These are phyloP conservation scores for Drosophila sechellia DNA, from an alignment of 1,140 invertebrate species.

Conservation along the genomic window DNA sequence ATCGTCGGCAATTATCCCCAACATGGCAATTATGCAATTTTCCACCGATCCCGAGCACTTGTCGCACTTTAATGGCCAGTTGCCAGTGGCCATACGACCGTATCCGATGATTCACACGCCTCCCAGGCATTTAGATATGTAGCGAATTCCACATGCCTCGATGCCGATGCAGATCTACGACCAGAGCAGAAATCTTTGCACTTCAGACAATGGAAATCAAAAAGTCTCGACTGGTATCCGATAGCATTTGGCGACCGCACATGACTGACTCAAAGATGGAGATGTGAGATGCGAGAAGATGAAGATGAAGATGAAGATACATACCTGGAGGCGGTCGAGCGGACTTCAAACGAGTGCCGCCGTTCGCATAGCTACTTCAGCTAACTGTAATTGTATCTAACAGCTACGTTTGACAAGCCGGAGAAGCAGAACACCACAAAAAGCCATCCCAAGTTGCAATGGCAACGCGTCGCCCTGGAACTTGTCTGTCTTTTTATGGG, in stretches of 20 bases:
- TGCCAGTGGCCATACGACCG: conserved; percentile 20
- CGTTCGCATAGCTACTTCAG: conserved; percentile 25
- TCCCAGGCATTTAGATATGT: conserved; percentile 23
- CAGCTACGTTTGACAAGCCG: conserved; percentile 71
- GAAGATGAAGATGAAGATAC: conserved; percentile 61
- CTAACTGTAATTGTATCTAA: conserved; percentile 82
- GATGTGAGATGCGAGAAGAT: conserved; percentile 44
- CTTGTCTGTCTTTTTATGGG: conserved; percentile 78
- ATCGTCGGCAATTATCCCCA: conserved; percentile 42
- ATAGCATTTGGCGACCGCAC: conserved; percentile 54
- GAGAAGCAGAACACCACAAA: conserved; percentile 4
- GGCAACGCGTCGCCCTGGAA: conserved; percentile 75
- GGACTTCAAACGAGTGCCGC: conserved; percentile 51
- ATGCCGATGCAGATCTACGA: conserved; percentile 41
- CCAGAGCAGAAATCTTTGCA: conserved; percentile 29
- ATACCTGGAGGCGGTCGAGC: conserved; percentile 62
- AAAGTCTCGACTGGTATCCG: conserved; percentile 45
- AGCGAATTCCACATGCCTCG: conserved; percentile 26
- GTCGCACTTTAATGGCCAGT: conserved; percentile 64
- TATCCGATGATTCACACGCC: conserved; percentile 67
- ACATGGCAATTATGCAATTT: conserved; percentile 74
- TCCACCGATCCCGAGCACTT: conserved; percentile 60
- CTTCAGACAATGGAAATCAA: conserved; percentile 67
- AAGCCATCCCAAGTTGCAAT: conserved; percentile 20
- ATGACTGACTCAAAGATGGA: conserved; percentile 56